phyloP scores from a whole-genome alignment of 2,797 vertebrate genomes.

The Ciconia nigra region DNA sequence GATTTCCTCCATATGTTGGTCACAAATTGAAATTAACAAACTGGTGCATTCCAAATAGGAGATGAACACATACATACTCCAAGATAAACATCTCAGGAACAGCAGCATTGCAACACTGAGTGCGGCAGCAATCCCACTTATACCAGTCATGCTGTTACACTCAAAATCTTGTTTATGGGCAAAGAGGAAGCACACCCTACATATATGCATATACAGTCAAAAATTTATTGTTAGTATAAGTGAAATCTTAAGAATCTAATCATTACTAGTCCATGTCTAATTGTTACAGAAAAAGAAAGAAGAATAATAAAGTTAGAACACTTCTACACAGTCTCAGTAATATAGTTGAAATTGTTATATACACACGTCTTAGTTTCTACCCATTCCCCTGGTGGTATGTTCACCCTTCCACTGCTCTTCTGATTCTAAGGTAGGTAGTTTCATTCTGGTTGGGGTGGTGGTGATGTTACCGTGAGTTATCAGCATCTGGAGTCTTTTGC shows the following conservation, averaged over 20 bases:
- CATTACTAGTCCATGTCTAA: background rate
- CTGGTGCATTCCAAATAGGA: background rate
- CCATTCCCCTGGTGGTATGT: background rate
- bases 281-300: background rate
- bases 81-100: background rate
- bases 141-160: background rate
- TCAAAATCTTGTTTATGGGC: background rate
- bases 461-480: background rate
- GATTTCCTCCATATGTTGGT: background rate
- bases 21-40: background rate
- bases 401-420: background rate
- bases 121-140: background rate
- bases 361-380: background rate
- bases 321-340: background rate
- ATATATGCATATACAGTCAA: background rate
- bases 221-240: background rate
- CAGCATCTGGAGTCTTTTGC: background rate
- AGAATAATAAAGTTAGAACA: background rate
- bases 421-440: background rate
- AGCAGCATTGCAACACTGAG: background rate
- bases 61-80: background rate
- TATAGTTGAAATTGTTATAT: background rate
- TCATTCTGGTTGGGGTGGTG: background rate
- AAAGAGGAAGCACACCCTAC: background rate
- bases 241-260: background rate